Base-by-base conservation (phyloP, 2,888 invertebrate genomes). In the Hetaerina titia region DNA sequence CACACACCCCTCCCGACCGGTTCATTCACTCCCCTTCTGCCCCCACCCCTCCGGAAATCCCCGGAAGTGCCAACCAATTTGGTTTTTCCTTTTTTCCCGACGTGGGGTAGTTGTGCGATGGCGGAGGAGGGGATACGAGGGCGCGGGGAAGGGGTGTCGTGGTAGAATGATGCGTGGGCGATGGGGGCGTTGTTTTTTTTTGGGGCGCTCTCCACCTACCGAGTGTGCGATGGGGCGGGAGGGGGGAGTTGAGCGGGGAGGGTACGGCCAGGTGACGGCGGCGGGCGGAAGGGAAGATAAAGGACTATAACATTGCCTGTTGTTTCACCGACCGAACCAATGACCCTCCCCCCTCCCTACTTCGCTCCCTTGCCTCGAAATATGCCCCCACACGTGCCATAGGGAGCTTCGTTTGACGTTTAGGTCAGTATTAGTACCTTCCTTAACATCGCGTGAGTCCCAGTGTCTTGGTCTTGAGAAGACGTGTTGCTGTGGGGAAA, bases 51-150 rank as follows among this genome's bases (percentile, higher is more conserved):
- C 58, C 89, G n/a, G 2, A 89, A 13, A 58, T 57, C 13, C 57
- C 89, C 89, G 89, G 89, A 89, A 57, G 89, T 89, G 89, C 58
- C 22, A 57, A 89, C 89, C 89, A 89, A 89, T 89, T 89, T 89
- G 89, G 57, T 89, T 89, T 89, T 58, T 58, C 11, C 89, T 19
- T 56, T 56, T 58, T 58, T 58, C 22, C 22, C 58, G 57, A 15
- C 19, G n/a, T 11, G 89, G 45, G 56, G 22, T 57, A 19, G 88
- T 15, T 31, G 31, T n/a, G 89, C 25, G 58, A 57, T 19, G 22
- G 58, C 5, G 60, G 60, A 11, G n/a, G 19, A 13, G 15, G n/a
- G n/a, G n/a, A 4, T 69, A 69, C 9, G 69, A n/a, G n/a, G 69
- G 69, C 15, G 4, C 56, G 58, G 58, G 89, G 56, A 22, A 58